These are phyloP conservation scores for Penaeus monodon DNA, from an alignment of 2,888 invertebrate genomes.

Conservation along the genomic window DNA sequence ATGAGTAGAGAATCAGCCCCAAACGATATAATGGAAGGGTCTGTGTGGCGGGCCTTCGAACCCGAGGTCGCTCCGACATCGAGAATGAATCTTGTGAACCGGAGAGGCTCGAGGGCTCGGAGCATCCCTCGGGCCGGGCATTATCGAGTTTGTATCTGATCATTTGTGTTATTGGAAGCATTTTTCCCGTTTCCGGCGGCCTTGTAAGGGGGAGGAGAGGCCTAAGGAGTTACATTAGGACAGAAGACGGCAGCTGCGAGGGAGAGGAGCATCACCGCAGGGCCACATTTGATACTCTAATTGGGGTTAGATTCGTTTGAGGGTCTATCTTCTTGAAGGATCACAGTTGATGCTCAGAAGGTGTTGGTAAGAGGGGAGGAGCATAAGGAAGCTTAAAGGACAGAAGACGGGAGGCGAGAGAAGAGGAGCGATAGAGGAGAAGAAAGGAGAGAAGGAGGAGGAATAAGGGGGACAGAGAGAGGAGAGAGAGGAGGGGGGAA, in stretches of 20 bases:
- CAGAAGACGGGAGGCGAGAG: background rate
- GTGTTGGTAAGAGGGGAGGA: background rate
- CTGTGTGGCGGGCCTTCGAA: too few relatives aligned
- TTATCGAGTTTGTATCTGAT: slow-evolving; percentile 10
- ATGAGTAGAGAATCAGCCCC: too few relatives aligned
- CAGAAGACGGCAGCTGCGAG: too few relatives aligned
- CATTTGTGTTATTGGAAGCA: slow-evolving; percentile 6
- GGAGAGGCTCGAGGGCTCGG: background rate
- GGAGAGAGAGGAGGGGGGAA: background rate
- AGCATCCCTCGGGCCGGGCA: background rate
- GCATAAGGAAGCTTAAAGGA: background rate
- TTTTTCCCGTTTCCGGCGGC: background rate
- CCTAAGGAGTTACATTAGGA: background rate
- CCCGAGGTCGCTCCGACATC: background rate
- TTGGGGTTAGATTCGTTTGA: too few relatives aligned
- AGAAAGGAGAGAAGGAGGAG: background rate
- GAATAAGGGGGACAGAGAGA: background rate
- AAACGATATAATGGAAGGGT: too few relatives aligned
- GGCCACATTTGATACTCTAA: too few relatives aligned
- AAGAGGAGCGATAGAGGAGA: background rate
- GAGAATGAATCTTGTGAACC: background rate
- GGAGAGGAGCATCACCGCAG: too few relatives aligned
- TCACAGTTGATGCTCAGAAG: too few relatives aligned
- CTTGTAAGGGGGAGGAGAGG: background rate
- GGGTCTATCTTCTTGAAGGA: too few relatives aligned